Base-by-base conservation (phyloP, 2,113 vertebrate genomes). In the Pimephales promelas region DNA sequence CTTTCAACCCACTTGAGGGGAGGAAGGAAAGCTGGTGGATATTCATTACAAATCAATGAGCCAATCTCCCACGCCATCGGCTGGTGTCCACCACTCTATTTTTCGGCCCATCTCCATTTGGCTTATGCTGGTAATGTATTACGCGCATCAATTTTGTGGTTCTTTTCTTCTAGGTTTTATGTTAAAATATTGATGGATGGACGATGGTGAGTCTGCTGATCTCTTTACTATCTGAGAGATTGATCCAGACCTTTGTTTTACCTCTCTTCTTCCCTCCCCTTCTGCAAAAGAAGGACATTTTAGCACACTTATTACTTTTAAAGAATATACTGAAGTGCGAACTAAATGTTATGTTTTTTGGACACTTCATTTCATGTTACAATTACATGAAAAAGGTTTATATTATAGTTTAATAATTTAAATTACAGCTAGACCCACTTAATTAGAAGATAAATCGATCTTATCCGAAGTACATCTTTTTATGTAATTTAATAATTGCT, bases 11-110 rank as follows among this genome's bases (percentile, higher is more conserved):
- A 47, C 79, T 84, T 73, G 57, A 56, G 24, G 45, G 83, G 77
- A 56, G 36, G 26, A 43, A 79, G 70, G 64, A 40, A 16, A 79
- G 24, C 22, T 84, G 54, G 70, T 82, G 49, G 68, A 86, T 84
- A 84, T 90, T 91, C 76, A 89, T 86, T 83, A 56, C 77, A 89
- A 90, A 92, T 91, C 91, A 89, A 84, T 88, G 88, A 59, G 82
- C 64, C 84, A 85, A 83, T 87, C 85, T 87, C 83, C 76, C 70
- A 73, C 82, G 56, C 66, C 72, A 34, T 70, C 31, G 78, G 79
- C 47, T 70, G 47, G 54, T 82, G 74, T 68, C 70, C 59, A 72
- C 43, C 31, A 4, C 68, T 16, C 73, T 70, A 31, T 75, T 80
- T 28, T 70, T 43, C 82, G 40, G 71, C 28, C 81, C 28, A 73